Percentiles rank a stretch among this genome's conserved stretches.
Conservation (phyloP, 1,140 invertebrate species). For the Bicyclus anynana region DNA sequence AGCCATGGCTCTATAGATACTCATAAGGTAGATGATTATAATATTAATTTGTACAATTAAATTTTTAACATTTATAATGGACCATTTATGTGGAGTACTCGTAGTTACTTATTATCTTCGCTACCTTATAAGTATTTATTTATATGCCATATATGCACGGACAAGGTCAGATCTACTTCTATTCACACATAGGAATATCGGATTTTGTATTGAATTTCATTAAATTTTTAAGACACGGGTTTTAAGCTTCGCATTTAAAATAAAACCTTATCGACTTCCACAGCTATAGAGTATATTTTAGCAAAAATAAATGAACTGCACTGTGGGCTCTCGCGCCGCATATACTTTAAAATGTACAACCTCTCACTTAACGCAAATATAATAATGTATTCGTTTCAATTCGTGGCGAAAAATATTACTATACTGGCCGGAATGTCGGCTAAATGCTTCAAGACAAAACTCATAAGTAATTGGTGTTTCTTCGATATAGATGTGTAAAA, state of each 20-base stretch:
- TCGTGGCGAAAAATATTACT: conserved; percentile 38
- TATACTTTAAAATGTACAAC: conserved; percentile 51
- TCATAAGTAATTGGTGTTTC: conserved; percentile 67
- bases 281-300: conserved; percentile 42
- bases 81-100: background rate
- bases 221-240: background rate
- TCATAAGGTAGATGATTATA: background rate
- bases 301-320: conserved; percentile 52
- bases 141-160: background rate
- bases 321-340: conserved; percentile 8
- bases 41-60: background rate
- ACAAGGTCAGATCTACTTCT: background rate
- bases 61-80: background rate
- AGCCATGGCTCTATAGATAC: background rate
- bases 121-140: background rate
- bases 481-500: conserved; percentile 47
- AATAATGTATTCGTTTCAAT: conserved; percentile 26
- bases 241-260: background rate
- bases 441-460: conserved; percentile 47
- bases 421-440: conserved; percentile 65
- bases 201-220: conserved; percentile 2
- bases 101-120: background rate
- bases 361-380: conserved; percentile 37
- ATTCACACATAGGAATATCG: conserved; percentile 1
- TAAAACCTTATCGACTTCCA: background rate